A percentile compares a stretch with the other conserved stretches of the same genome.
These are phyloP conservation scores for Ditylenchus dipsaci DNA, from an alignment of 1,140 invertebrate genomes.

Conservation along the genomic window DNA sequence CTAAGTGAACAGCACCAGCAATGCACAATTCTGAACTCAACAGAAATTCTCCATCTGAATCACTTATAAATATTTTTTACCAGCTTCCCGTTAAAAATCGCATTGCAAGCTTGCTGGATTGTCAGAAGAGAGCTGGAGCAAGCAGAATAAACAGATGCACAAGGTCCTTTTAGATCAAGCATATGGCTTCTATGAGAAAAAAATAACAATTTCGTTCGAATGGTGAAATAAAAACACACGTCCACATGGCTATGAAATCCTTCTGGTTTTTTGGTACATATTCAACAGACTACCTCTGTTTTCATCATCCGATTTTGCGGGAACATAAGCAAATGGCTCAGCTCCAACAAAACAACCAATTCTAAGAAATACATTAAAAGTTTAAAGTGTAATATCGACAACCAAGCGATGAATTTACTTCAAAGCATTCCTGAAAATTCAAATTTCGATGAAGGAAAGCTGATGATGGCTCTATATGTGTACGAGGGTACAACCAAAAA, in stretches of 20 bases:
- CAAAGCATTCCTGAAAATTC: too few species aligned
- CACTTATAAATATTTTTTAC: not conserved
- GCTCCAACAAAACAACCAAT: slow-evolving; percentile 23
- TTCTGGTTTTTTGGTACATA: slow-evolving; percentile 35
- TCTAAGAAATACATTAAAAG: not conserved
- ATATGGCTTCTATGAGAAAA: not conserved
- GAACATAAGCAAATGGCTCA: slow-evolving; percentile 15
- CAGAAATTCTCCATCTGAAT: not conserved
- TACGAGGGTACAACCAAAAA: too few species aligned
- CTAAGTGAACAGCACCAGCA: slow-evolving; percentile 15
- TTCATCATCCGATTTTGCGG: not conserved
- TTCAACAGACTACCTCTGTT: slow-evolving; percentile 23
- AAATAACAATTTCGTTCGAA: not conserved
- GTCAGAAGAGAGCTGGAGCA: slow-evolving; percentile 23
- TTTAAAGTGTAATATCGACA: too few species aligned
- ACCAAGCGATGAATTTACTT: too few species aligned
- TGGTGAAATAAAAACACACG: not conserved
- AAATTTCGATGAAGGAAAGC: too few species aligned
- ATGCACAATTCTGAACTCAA: slow-evolving; percentile 15
- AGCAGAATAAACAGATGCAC: slow-evolving; percentile 26
- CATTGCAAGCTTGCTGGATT: slow-evolving; percentile 20
- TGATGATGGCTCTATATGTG: too few species aligned
- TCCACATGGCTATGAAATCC: slow-evolving; percentile 34
- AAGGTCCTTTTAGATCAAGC: slow-evolving; percentile 25
- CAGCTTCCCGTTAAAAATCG: not conserved